These are phyloP conservation scores for Phortica variegata DNA, from an alignment of 1,140 invertebrate species.

Conservation along the genomic window DNA sequence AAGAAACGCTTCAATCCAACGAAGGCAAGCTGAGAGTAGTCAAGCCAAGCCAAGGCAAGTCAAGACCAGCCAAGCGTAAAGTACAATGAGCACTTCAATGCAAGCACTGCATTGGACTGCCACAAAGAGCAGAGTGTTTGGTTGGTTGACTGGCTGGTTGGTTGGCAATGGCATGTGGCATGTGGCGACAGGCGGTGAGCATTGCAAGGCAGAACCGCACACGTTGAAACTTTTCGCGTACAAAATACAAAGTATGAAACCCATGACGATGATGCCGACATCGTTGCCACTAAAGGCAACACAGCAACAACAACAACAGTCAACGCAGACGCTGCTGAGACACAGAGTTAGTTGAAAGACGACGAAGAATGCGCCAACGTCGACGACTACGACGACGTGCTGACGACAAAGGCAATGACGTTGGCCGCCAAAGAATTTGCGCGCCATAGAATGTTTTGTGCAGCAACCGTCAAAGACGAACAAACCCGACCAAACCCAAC, in stretches of 20 bases:
- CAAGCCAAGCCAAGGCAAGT: too few relatives aligned
- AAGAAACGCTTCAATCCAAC: neutral
- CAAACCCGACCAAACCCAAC: too few relatives aligned
- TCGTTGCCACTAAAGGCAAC: constrained; percentile 30
- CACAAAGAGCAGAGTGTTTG: neutral
- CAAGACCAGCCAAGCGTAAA: neutral
- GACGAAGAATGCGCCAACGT: constrained; percentile 39
- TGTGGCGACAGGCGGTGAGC: constrained; percentile 11
- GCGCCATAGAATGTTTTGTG: constrained; percentile 38
- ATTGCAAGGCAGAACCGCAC: constrained; percentile 20
- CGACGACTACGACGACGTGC: neutral
- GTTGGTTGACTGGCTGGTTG: neutral
- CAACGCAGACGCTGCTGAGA: too few relatives aligned
- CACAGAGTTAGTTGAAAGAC: too few relatives aligned
- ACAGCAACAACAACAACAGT: too few relatives aligned
- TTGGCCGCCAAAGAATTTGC: constrained; percentile 5
- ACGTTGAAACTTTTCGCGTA: constrained; percentile 32
- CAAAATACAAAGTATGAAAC: constrained; percentile 43
- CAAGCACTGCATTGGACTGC: constrained; percentile 20
- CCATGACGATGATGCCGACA: too few relatives aligned
- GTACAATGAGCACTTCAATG: neutral
- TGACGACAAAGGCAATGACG: constrained; percentile 13
- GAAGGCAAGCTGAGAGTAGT: too few relatives aligned
- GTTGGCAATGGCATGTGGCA: constrained; percentile 17
- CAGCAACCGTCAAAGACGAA: too few relatives aligned